Evolutionary conservation across 1,140 invertebrate genomes (phyloP).

Genomic region (Leptopilina boulardi): DNA sequence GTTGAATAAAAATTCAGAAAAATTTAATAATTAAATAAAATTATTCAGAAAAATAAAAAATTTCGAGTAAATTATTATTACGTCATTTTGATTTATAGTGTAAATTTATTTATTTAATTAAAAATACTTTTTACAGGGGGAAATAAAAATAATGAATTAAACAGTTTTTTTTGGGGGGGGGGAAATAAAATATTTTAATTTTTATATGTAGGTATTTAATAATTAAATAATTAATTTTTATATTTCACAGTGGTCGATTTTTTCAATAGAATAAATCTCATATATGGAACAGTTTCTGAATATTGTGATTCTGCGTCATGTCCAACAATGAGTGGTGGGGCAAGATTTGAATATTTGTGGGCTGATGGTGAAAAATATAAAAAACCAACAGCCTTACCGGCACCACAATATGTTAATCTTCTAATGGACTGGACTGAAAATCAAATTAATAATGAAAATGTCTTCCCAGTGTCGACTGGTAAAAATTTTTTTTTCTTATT

Average conservation of each 20-base stretch:
- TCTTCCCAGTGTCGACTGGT: conserved; percentile 90
- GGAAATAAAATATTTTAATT: too few relatives aligned
- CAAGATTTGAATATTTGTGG: conserved; percentile 95
- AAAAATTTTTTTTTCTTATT: conserved; percentile 39
- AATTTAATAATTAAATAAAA: too few relatives aligned
- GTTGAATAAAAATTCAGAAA: too few relatives aligned
- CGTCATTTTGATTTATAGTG: too few relatives aligned
- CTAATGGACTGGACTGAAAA: conserved; percentile 97
- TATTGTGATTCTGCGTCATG: conserved; percentile 91
- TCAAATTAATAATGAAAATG: conserved; percentile 93
- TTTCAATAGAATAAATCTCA: conserved; percentile 96
- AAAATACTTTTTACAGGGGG: too few relatives aligned
- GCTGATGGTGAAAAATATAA: conserved; percentile 92
- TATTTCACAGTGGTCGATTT: conserved; percentile 92
- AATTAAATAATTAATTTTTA: too few relatives aligned
- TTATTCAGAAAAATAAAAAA: too few relatives aligned
- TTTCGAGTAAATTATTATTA: too few relatives aligned
- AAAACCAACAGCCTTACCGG: conserved; percentile 91
- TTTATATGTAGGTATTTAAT: too few relatives aligned
- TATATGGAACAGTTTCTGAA: conserved; percentile 93
- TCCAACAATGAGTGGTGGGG: conserved; percentile 94
- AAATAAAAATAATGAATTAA: too few relatives aligned
- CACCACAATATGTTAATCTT: conserved; percentile 90
- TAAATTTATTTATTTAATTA: too few relatives aligned
- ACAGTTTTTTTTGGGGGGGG: too few relatives aligned